phyloP scores from a whole-genome alignment of 2,113 vertebrate species.

The Carettochelys insculpta region DNA sequence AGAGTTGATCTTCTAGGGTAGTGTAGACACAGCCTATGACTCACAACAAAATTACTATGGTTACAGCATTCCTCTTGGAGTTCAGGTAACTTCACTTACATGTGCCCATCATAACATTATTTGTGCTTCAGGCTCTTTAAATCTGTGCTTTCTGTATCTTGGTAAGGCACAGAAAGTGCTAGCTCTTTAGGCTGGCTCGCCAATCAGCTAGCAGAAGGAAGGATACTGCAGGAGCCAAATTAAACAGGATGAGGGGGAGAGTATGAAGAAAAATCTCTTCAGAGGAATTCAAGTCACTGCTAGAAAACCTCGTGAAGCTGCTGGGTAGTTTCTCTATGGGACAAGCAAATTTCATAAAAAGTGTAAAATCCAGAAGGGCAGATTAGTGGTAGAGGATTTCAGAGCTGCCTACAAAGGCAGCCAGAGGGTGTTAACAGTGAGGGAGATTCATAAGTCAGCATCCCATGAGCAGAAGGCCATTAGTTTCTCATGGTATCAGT shows the following conservation, averaged over 20 bases:
- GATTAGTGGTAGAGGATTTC: not conserved
- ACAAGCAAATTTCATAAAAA: not conserved
- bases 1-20: too few relatives aligned
- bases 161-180: not conserved
- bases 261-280: not conserved
- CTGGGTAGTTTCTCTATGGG: not conserved
- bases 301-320: not conserved
- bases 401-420: not conserved
- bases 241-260: not conserved
- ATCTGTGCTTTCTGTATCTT: not conserved
- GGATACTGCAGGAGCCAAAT: not conserved
- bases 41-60: fast-evolving
- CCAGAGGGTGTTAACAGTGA: not conserved
- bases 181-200: not conserved
- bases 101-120: not conserved
- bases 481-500: not conserved
- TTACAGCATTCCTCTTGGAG: not conserved
- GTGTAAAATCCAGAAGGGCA: not conserved
- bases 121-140: not conserved
- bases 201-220: not conserved
- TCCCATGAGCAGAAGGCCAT: not conserved
- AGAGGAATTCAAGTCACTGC: not conserved
- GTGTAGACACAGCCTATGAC: too few relatives aligned
- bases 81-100: fast-evolving
- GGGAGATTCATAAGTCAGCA: not conserved